Conservation (phyloP, 2,888 invertebrate species). For the Drosophila fulvimacula region DNA sequence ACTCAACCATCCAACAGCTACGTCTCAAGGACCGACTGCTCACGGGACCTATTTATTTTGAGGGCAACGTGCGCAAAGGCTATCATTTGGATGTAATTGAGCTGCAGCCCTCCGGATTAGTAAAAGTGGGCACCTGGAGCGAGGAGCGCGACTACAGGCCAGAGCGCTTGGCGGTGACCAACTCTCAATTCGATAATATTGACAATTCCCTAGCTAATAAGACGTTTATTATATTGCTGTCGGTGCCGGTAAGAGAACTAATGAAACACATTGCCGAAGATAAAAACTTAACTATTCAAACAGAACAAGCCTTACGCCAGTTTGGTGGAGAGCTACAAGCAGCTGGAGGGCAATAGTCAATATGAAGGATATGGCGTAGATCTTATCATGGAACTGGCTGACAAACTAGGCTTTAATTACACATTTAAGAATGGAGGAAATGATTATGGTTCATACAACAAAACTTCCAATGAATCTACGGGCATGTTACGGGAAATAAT, state of each 20-base stretch:
- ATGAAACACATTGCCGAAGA: too few species aligned
- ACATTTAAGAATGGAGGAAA: constrained; percentile 91
- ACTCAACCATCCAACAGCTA: constrained; percentile 48
- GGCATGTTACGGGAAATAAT: constrained; percentile 94
- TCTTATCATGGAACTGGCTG: constrained; percentile 91
- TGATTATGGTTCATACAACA: constrained; percentile 90
- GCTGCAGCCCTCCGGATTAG: constrained; percentile 88
- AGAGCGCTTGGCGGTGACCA: constrained; percentile 85
- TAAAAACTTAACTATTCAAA: not conserved
- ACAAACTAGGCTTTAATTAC: constrained; percentile 92
- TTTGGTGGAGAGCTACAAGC: constrained; percentile 89
- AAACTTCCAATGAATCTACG: constrained; percentile 89
- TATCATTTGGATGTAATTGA: constrained; percentile 89
- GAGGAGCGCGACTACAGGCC: constrained; percentile 87
- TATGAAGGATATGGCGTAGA: constrained; percentile 96
- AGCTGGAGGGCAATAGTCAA: constrained; percentile 91
- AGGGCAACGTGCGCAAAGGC: constrained; percentile 91
- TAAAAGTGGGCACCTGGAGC: constrained; percentile 90
- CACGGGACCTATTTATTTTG: constrained; percentile 91
- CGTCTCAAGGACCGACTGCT: constrained; percentile 83
- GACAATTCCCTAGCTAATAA: constrained; percentile 89
- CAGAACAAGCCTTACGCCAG: constrained; percentile 92
- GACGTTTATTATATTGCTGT: constrained; percentile 89
- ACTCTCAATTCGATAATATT: constrained; percentile 85
- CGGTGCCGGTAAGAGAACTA: constrained; percentile 86